A percentile compares a stretch with the other conserved stretches of the same genome.
phyloP scores from a whole-genome alignment of 2,113 vertebrate species.

The Cephalopterus ornatus region DNA sequence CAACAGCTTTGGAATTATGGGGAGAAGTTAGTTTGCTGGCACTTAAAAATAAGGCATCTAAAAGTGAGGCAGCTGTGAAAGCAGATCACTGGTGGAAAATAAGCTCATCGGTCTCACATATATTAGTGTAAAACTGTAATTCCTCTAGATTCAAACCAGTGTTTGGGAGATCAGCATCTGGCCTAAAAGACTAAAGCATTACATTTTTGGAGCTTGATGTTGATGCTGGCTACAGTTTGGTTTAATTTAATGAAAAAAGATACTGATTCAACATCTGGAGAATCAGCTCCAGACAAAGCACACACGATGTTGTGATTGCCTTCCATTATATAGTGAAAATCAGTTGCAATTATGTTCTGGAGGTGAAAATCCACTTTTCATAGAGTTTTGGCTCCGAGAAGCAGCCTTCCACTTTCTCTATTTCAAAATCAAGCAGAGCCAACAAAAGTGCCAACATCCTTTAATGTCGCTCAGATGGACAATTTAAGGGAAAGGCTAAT shows the following conservation, averaged over 20 bases:
- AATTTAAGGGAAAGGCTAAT: not conserved
- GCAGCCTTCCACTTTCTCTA: constrained; percentile 1
- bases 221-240: not conserved
- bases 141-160: not conserved
- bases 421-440: not conserved
- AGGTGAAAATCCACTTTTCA: constrained; percentile 32
- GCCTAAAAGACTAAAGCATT: not conserved
- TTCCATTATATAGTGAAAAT: not conserved
- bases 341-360: not conserved
- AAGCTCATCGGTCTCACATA: not conserved
- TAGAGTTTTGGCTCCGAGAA: not conserved
- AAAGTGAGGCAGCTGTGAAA: not conserved
- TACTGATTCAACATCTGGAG: constrained; percentile 42
- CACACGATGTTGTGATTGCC: not conserved
- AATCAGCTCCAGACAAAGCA: constrained; percentile 27
- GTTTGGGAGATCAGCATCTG: not conserved
- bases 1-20: not conserved
- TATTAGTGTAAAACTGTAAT: not conserved
- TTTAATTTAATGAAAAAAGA: constrained; percentile 14
- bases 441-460: not conserved
- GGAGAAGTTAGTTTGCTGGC: not conserved
- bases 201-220: constrained; percentile 20
- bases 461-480: not conserved
- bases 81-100: not conserved
- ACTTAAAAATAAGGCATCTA: not conserved